A percentile compares a stretch with the other conserved stretches of the same genome.
Conservation (phyloP, 2,113 vertebrate species). For the Chrysochloris asiatica region DNA sequence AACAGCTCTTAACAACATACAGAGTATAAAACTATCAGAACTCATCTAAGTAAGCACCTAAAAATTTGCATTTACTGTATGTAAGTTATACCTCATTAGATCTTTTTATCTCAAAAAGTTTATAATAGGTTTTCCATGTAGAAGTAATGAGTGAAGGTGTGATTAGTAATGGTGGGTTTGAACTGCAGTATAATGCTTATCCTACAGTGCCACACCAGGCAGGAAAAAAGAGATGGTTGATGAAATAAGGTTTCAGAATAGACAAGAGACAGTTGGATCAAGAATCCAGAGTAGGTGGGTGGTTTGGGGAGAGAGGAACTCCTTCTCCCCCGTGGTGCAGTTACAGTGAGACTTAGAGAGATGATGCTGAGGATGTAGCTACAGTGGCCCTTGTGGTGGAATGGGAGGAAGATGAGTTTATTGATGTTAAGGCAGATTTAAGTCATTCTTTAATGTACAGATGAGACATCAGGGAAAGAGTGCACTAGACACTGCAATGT, state of each 20-base stretch:
- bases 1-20: too few species aligned
- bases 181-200: too few species aligned
- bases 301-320: not conserved
- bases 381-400: not conserved
- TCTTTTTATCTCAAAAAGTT: not conserved
- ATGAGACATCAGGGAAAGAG: conserved; percentile 20
- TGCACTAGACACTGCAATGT: not conserved
- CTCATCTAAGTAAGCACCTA: not conserved
- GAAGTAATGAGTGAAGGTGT: conserved; percentile 32
- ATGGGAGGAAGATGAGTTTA: not conserved
- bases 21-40: not conserved
- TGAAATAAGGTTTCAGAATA: not conserved
- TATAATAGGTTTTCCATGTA: not conserved
- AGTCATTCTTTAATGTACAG: not conserved
- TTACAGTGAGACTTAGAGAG: conserved; percentile 1
- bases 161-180: conserved; percentile 11
- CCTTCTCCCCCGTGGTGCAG: not conserved
- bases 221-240: not conserved
- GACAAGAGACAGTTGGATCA: not conserved
- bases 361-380: not conserved
- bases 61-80: not conserved
- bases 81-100: not conserved
- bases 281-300: not conserved
- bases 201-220: not conserved
- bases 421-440: not conserved